These are phyloP conservation scores for Lydus trimaculatus DNA, from an alignment of 2,888 invertebrate genomes.

Conservation along the genomic window DNA sequence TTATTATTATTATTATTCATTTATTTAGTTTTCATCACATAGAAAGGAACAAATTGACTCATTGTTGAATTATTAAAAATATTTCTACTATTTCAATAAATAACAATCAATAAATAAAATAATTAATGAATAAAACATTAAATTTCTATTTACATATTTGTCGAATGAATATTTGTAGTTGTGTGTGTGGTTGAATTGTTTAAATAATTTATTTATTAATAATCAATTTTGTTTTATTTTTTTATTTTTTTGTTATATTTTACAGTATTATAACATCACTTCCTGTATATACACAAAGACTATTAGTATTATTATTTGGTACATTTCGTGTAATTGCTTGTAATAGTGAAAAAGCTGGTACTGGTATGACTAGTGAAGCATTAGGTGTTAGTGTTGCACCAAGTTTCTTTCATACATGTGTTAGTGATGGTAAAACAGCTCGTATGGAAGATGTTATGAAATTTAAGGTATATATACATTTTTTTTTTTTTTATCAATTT, in stretches of 20 bases:
- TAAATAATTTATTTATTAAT: neutral
- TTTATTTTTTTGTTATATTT: neutral
- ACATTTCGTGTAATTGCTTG: constrained; percentile 96
- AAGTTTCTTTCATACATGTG: constrained; percentile 95
- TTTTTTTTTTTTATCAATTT: no score
- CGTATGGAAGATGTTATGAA: constrained; percentile 95
- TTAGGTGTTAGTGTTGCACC: constrained; percentile 95
- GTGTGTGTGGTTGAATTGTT: no score
- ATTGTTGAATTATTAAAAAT: neutral
- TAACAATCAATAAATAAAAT: neutral
- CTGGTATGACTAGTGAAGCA: constrained; percentile 95
- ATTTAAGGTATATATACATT: constrained; percentile 86
- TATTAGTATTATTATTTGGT: constrained; percentile 94
- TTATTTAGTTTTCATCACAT: neutral
- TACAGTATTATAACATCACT: constrained; percentile 84
- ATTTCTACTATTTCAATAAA: no score
- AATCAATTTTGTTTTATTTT: neutral
- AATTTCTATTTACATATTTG: no score
- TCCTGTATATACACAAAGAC: constrained; percentile 89
- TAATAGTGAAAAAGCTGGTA: constrained; percentile 87
- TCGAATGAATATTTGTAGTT: no score
- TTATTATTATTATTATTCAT: neutral
- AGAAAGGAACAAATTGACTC: neutral
- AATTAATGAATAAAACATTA: neutral
- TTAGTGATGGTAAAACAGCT: constrained; percentile 92